A percentile compares a stretch with the other conserved stretches of the same genome.
Conservation (phyloP, 2,888 invertebrate genomes). For the Morinoia aosen region DNA sequence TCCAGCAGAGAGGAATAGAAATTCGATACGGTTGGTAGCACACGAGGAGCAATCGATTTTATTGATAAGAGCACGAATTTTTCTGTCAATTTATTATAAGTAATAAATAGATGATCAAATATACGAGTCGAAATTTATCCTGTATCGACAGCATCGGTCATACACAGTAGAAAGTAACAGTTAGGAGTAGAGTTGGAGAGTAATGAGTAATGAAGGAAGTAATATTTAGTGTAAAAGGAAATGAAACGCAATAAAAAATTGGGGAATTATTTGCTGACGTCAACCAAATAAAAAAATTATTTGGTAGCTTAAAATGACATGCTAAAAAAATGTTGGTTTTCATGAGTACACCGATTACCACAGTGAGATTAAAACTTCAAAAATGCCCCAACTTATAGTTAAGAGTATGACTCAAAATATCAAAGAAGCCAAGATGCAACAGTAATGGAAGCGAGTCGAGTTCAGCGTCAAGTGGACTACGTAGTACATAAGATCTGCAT, state of each 20-base stretch:
- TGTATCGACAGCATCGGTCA: too few relatives aligned
- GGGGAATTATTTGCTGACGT: neutral
- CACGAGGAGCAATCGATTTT: neutral
- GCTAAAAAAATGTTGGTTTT: neutral
- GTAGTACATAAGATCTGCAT: neutral
- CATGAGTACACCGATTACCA: neutral
- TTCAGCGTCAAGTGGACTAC: neutral
- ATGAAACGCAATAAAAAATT: too few relatives aligned
- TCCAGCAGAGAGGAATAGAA: neutral
- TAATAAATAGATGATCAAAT: neutral
- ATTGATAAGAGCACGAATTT: neutral
- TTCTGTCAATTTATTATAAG: neutral
- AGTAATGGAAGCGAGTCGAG: neutral
- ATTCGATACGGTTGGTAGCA: neutral
- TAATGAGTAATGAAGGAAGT: too few relatives aligned
- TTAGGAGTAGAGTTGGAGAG: too few relatives aligned
- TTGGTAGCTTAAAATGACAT: neutral
- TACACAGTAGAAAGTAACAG: too few relatives aligned
- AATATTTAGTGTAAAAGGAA: too few relatives aligned
- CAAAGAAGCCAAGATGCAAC: neutral
- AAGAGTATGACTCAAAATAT: neutral
- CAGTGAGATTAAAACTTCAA: neutral
- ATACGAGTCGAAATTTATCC: too few relatives aligned
- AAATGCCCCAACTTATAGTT: neutral
- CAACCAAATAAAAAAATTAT: neutral